Evolutionary conservation across 2,888 invertebrate species (phyloP).

Genomic region (Brachycybe producta): DNA sequence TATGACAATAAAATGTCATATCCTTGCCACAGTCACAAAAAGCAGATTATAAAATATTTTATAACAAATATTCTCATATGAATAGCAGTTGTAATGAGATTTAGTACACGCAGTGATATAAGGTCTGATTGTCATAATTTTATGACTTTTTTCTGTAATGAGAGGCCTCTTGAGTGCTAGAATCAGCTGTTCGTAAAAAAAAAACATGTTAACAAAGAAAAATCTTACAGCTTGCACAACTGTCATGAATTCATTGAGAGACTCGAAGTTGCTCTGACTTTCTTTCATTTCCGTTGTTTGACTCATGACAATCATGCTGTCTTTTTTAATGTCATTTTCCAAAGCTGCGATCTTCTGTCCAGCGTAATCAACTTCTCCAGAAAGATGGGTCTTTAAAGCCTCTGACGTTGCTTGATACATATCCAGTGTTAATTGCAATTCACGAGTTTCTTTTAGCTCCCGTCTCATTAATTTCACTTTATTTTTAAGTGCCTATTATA

Average conservation of each 20-base stretch:
- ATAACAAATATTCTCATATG: too few species aligned
- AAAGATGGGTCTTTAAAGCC: conserved; percentile 12
- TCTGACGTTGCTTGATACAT: conserved; percentile 1
- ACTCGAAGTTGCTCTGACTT: conserved; percentile 5
- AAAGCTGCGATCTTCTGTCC: conserved; percentile 17
- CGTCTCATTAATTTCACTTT: not conserved
- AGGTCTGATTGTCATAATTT: too few species aligned
- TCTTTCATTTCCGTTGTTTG: conserved; percentile 15
- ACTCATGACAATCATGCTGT: conserved; percentile 8
- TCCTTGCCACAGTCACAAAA: too few species aligned
- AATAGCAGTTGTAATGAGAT: too few species aligned
- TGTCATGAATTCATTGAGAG: conserved; percentile 12
- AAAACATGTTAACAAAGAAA: too few species aligned
- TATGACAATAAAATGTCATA: too few species aligned
- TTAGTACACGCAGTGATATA: too few species aligned
- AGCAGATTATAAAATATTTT: too few species aligned
- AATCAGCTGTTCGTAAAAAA: too few species aligned
- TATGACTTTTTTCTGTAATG: too few species aligned
- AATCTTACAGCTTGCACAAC: conserved; percentile 14
- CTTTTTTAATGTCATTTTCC: conserved; percentile 12
- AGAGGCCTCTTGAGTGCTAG: too few species aligned
- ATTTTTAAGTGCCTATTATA: not conserved
- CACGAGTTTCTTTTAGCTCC: conserved; percentile 2
- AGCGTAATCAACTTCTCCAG: conserved; percentile 20
- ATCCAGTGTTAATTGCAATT: not conserved